Evolutionary conservation across 2,888 invertebrate genomes (phyloP).

Genomic region (Griposia aprilina): DNA sequence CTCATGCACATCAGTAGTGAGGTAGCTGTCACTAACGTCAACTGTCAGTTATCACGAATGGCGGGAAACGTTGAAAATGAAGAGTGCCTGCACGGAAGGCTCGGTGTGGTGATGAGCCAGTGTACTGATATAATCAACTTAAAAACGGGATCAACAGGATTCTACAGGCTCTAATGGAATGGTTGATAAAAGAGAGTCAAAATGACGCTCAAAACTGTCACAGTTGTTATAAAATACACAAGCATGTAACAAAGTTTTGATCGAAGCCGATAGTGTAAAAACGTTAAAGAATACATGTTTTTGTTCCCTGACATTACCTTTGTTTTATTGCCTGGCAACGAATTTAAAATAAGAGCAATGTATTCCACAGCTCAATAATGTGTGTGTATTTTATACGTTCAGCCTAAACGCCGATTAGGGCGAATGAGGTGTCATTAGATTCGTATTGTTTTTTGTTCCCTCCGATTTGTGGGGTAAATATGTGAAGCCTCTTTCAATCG

Average conservation of each 20-base stretch:
- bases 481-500: neutral
- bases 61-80: too few species aligned
- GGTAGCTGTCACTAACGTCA: too few species aligned
- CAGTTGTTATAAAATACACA: neutral
- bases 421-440: constrained; percentile 52
- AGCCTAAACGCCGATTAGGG: constrained; percentile 50
- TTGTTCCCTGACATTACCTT: neutral
- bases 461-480: constrained; percentile 24
- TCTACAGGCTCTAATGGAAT: neutral
- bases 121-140: too few species aligned
- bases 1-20: too few species aligned
- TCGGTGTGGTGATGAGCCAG: too few species aligned
- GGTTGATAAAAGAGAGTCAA: neutral
- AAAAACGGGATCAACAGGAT: too few species aligned
- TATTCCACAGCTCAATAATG: constrained; percentile 40
- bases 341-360: constrained; percentile 26
- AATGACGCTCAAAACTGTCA: neutral
- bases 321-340: constrained; percentile 6
- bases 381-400: constrained; percentile 39
- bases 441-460: constrained; percentile 54
- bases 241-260: neutral
- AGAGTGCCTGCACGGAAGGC: too few species aligned
- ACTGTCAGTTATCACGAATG: too few species aligned
- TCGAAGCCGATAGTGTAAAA: neutral
- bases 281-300: neutral